These are phyloP conservation scores for Trachelus stipa DNA, from an alignment of 2,888 invertebrate species.

Conservation along the genomic window DNA sequence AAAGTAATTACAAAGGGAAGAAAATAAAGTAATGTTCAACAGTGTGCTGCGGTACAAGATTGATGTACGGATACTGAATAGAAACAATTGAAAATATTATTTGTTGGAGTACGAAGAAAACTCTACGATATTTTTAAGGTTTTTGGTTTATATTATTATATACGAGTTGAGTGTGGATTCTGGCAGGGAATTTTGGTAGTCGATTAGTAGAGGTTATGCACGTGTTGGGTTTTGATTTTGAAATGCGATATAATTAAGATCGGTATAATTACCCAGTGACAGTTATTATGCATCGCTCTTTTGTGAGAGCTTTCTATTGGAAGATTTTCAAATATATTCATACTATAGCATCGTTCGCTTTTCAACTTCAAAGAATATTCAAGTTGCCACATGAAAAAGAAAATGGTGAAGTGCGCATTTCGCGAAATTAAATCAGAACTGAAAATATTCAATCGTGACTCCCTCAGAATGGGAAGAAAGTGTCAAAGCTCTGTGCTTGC, in stretches of 20 bases:
- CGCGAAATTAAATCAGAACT: slow-evolving; percentile 21
- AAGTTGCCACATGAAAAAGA: slow-evolving; percentile 19
- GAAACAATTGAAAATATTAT: not conserved
- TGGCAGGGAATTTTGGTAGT: not conserved
- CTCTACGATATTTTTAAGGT: too few relatives aligned
- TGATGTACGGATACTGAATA: too few relatives aligned
- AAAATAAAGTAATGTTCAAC: not conserved
- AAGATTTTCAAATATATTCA: not conserved
- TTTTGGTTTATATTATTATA: not conserved
- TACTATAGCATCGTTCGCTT: slow-evolving; percentile 2
- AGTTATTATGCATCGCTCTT: slow-evolving; percentile 7
- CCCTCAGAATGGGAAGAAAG: not conserved
- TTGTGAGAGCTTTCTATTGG: slow-evolving; percentile 2
- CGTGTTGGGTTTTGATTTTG: not conserved
- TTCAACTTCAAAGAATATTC: slow-evolving; percentile 13
- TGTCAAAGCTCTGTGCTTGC: not conserved
- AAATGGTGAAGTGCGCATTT: slow-evolving; percentile 15
- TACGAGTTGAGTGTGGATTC: not conserved
- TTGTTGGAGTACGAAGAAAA: not conserved
- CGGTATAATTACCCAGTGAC: not conserved
- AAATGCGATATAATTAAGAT: not conserved
- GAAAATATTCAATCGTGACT: slow-evolving; percentile 23
- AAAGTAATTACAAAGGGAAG: not conserved
- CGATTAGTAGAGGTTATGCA: not conserved
- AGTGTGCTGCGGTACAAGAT: not conserved